Evolutionary conservation across 2,888 invertebrate genomes (phyloP), one percentile per base, ranked within the genome.

Genomic region (Limenitis camilla): DNA sequence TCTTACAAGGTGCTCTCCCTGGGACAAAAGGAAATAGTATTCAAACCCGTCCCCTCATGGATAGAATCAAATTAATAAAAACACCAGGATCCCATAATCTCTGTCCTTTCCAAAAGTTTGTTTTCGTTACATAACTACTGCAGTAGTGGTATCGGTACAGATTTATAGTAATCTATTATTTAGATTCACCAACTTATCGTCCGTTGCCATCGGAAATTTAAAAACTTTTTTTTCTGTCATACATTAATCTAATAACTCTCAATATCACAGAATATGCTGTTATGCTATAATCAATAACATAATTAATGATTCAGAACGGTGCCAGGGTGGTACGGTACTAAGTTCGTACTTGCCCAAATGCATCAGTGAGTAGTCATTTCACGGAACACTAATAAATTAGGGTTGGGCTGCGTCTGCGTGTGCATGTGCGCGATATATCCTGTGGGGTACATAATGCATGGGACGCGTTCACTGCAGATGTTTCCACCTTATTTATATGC

Each of bases 271-370:
- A 10, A 8, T 28, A 29, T 45, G 36, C 44, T 36, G 35, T 10
- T 29, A 29, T 41, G 29, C 45, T 40, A 39, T 47, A 75, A 78
- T 74, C 75, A 69, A 77, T 76, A 74, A 63, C 62, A 67, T 63
- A 71, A 64, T 71, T 70, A 80, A 77, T 79, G 81, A 73, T 65
- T 74, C 74, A 75, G 72, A 81, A 78, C 82, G 75, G 76, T 63
- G 61, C 74, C 76, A 54, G 70, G 61, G 60, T 67, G 72, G 74
- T 69, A 78, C 79, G 72, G 36, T 35, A 42, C 36, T 43, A 55
- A 55, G 54, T 54, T 53, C 41, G 35, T 43, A 56, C 52, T 49
- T 52, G 56, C 32, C 47, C 43, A 46, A 46, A 36, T 49, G 35
- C 49, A 56, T 51, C 40, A 42, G 46, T 55, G n/a, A n/a, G n/a